Evolutionary conservation across 2,113 vertebrate genomes (phyloP).

Genomic region (Jacana jacana): DNA sequence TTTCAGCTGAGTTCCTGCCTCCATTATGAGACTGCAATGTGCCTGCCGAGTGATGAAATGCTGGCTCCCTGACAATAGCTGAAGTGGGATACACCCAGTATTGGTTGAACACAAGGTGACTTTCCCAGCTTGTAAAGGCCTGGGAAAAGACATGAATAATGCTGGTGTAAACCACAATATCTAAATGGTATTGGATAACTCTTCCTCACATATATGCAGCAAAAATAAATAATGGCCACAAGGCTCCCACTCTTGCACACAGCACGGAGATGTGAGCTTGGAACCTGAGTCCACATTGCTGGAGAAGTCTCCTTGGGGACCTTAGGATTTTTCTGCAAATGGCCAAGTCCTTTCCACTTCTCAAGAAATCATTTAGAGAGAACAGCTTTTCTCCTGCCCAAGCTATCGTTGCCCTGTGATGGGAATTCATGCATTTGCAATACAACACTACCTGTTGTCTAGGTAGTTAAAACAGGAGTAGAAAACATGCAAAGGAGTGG

Average conservation of each 20-base stretch:
- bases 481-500: background rate
- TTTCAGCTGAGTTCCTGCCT: slow-evolving; percentile 45
- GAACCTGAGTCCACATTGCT: background rate
- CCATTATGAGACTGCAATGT: slow-evolving; percentile 44
- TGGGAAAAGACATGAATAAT: slow-evolving; percentile 62
- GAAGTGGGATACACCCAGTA: slow-evolving; percentile 69
- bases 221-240: slow-evolving; percentile 20
- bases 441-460: background rate
- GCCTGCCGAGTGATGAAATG: slow-evolving; percentile 68
- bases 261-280: background rate
- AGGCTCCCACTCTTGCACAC: background rate
- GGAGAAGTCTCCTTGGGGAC: background rate
- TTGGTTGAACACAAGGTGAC: slow-evolving; percentile 58
- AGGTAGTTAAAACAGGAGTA: background rate
- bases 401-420: background rate
- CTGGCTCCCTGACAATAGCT: slow-evolving; percentile 66
- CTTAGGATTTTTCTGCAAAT: background rate
- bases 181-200: slow-evolving; percentile 7
- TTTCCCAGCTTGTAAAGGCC: slow-evolving; percentile 63
- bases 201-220: background rate
- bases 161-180: slow-evolving; percentile 27
- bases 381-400: background rate
- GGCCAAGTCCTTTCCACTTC: background rate
- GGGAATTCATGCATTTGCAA: background rate
- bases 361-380: background rate